Evolutionary conservation across 2,113 vertebrate genomes (phyloP).

Genomic region (Egretta garzetta): DNA sequence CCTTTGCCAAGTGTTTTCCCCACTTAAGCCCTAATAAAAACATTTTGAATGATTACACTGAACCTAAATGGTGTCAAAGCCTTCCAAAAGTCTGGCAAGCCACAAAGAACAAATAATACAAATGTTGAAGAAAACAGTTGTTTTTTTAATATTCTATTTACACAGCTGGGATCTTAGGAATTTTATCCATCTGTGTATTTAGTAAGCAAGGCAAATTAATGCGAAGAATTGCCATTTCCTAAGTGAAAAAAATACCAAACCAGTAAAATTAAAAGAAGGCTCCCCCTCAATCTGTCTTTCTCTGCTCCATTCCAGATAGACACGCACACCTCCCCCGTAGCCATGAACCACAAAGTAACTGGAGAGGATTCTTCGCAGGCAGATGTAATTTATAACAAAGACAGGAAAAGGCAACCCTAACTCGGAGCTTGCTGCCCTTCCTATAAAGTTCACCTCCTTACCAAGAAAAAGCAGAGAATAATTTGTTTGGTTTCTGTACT

Average conservation of each 20-base stretch:
- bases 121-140: slow-evolving; percentile 7
- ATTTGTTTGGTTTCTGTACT: slow-evolving; percentile 55
- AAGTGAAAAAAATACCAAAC: neutral
- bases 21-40: slow-evolving; percentile 12
- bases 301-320: neutral
- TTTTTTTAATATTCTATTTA: slow-evolving; percentile 41
- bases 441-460: slow-evolving; percentile 62
- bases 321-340: neutral
- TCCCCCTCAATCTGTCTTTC: neutral
- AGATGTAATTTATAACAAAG: slow-evolving; percentile 64
- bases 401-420: slow-evolving; percentile 58
- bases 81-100: slow-evolving; percentile 20
- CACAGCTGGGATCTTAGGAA: slow-evolving; percentile 35
- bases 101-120: slow-evolving; percentile 28
- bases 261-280: neutral
- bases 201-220: slow-evolving; percentile 17
- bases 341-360: neutral
- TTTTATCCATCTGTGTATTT: slow-evolving; percentile 16
- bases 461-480: slow-evolving; percentile 53
- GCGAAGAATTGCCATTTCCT: neutral
- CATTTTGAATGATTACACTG: neutral
- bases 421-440: slow-evolving; percentile 58
- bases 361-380: slow-evolving; percentile 51
- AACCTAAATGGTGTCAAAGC: neutral
- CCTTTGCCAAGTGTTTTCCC: neutral